Evolutionary conservation across 2,113 vertebrate species (phyloP).

Genomic region (Gymnorhina tibicen): DNA sequence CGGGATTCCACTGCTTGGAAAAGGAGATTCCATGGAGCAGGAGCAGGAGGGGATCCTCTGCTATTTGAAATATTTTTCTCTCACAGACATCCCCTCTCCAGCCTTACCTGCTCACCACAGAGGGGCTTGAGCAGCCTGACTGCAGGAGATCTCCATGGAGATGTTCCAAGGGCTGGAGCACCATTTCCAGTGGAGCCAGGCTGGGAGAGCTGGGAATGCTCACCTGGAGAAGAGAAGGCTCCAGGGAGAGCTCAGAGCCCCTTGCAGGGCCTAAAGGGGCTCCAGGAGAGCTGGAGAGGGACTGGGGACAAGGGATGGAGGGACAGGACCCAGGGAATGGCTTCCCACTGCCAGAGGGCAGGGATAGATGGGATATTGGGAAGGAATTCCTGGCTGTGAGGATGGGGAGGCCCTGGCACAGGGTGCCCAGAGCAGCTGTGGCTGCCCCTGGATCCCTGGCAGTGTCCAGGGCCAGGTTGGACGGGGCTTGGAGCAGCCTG

Average conservation of each 20-base stretch:
- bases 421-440: neutral
- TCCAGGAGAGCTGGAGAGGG: neutral
- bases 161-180: neutral
- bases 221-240: neutral
- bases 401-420: fast-evolving
- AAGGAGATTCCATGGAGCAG: neutral
- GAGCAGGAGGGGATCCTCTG: neutral
- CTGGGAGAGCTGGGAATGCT: neutral
- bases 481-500: fast-evolving
- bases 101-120: fast-evolving
- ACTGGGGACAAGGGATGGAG: neutral
- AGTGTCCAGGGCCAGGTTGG: neutral
- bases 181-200: neutral
- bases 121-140: neutral
- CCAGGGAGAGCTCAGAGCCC: neutral
- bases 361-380: neutral
- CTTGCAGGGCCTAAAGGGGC: neutral
- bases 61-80: neutral
- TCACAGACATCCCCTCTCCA: neutral
- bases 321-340: neutral
- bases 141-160: neutral
- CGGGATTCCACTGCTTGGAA: neutral
- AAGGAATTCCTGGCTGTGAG: neutral
- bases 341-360: neutral
- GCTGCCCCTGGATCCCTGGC: neutral